phyloP scores from a whole-genome alignment of 1,140 invertebrate genomes.

The Aradophagus sp. region DNA sequence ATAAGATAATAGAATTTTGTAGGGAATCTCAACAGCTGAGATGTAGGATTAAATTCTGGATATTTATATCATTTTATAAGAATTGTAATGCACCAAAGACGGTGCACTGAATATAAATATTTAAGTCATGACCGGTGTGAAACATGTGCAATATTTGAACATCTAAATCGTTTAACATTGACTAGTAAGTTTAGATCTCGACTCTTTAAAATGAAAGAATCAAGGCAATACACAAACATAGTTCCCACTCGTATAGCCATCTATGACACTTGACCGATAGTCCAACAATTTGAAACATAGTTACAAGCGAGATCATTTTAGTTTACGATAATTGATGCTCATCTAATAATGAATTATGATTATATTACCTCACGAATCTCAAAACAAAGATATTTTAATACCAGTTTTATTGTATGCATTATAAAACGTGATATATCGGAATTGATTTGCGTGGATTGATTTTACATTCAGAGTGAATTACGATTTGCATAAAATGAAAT shows the following conservation, averaged over 20 bases:
- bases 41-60: conserved; percentile 31
- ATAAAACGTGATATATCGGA: no score
- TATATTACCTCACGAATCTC: no score
- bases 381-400: no score
- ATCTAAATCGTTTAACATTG: conserved; percentile 27
- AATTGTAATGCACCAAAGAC: conserved; percentile 9
- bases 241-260: no score
- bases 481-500: neutral
- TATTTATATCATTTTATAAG: conserved; percentile 51
- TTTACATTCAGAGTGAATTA: no score
- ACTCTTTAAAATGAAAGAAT: conserved; percentile 14
- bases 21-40: conserved; percentile 17
- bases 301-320: no score
- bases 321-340: no score
- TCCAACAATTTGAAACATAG: no score
- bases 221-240: conserved; percentile 9
- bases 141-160: conserved; percentile 32
- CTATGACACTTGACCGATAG: no score
- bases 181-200: conserved; percentile 28
- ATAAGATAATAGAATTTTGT: conserved; percentile 42
- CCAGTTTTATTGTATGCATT: no score
- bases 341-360: no score
- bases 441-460: no score
- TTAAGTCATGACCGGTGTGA: conserved; percentile 17
- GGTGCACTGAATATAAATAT: conserved; percentile 7